A percentile compares a stretch with the other conserved stretches of the same genome.
Evolutionary conservation across 1,140 invertebrate species (phyloP).

Genomic region (Papilio helenus): DNA sequence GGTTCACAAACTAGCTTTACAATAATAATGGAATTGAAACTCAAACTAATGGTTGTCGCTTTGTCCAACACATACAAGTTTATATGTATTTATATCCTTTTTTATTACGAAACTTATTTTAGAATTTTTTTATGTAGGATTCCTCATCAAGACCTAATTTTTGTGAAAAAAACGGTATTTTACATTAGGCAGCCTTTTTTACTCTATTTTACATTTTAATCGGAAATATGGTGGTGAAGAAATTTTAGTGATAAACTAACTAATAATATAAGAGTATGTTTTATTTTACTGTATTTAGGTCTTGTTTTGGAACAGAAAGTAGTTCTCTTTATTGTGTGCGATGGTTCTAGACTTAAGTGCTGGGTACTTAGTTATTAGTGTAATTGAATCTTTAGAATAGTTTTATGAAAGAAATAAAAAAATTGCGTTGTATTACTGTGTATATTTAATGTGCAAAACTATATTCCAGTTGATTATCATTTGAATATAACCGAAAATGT

Average conservation of each 20-base stretch:
- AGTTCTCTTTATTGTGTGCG: neutral
- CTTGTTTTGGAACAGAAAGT: neutral
- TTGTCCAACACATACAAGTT: neutral
- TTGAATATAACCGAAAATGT: too few species aligned
- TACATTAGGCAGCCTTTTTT: neutral
- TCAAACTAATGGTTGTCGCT: neutral
- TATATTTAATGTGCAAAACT: neutral
- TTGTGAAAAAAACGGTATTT: neutral
- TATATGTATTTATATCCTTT: neutral
- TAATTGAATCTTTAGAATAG: neutral
- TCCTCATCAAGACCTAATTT: neutral
- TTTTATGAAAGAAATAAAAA: neutral
- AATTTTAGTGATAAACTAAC: too few species aligned
- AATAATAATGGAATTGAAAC: neutral
- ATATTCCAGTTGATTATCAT: too few species aligned
- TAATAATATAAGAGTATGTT: neutral
- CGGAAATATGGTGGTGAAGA: neutral
- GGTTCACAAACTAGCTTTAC: neutral
- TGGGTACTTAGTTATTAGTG: constrained; percentile 16
- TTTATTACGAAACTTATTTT: neutral
- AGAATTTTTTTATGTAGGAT: neutral
- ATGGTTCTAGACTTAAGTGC: neutral
- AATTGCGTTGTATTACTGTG: neutral
- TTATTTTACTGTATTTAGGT: neutral
- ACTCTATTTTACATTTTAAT: neutral